These are phyloP conservation scores for Archegozetes longisetosus DNA, from an alignment of 1,140 invertebrate species.

Conservation along the genomic window DNA sequence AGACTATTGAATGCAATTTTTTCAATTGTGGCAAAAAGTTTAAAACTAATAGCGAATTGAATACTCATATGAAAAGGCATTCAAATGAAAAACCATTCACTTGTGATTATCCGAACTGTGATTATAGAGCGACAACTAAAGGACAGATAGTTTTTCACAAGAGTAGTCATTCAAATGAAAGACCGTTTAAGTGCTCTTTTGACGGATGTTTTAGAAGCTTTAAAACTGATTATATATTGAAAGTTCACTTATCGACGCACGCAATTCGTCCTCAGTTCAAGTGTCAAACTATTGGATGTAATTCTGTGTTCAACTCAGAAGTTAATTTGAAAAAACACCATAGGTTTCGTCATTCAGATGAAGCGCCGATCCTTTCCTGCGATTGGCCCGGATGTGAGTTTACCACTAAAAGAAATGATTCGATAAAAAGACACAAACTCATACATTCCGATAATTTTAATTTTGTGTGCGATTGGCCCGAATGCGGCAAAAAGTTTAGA, in stretches of 20 bases:
- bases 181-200: conserved; percentile 45
- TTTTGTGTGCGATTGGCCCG: conserved; percentile 3
- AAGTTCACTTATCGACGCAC: conserved; percentile 33
- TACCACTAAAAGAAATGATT: neutral
- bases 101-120: conserved; percentile 2
- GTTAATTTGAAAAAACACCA: conserved; percentile 4
- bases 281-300: conserved; percentile 4
- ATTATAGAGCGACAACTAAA: neutral
- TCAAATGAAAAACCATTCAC: neutral
- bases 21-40: too few species aligned
- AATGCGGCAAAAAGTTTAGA: conserved; percentile 10
- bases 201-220: conserved; percentile 48
- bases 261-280: neutral
- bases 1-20: too few species aligned
- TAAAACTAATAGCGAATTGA: too few species aligned
- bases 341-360: neutral
- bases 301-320: neutral
- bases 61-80: neutral
- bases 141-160: neutral
- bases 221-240: conserved; percentile 54
- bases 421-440: conserved; percentile 1
- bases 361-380: conserved; percentile 5
- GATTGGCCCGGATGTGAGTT: conserved; percentile 13
- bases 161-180: conserved; percentile 33
- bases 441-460: neutral